Conservation (phyloP, 1,140 invertebrate species). For the Caenorhabditis brenneri region DNA sequence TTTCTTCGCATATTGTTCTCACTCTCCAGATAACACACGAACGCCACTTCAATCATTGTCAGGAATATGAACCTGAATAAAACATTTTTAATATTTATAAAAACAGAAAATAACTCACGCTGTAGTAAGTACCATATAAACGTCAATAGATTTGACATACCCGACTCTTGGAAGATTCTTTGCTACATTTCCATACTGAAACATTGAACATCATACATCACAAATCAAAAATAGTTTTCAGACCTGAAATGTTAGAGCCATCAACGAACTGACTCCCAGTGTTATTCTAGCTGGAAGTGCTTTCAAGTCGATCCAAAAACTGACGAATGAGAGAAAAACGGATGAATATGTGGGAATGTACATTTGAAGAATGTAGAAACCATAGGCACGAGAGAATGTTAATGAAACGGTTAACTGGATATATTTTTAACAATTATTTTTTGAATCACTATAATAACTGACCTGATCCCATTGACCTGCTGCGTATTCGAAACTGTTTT, state of each 20-base stretch:
- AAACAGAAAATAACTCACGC: conserved; percentile 35
- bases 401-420: conserved; percentile 72
- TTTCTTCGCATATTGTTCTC: conserved; percentile 49
- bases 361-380: conserved; percentile 74
- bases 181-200: conserved; percentile 70
- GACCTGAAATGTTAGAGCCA: conserved; percentile 63
- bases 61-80: conserved; percentile 58
- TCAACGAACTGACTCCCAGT: conserved; percentile 70
- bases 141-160: conserved; percentile 63
- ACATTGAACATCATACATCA: conserved; percentile 10
- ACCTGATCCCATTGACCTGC: conserved; percentile 66
- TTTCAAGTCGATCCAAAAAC: conserved; percentile 74
- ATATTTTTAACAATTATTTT: background rate
- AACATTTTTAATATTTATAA: background rate
- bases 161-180: conserved; percentile 67
- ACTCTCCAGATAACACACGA: conserved; percentile 59
- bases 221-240: background rate
- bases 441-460: background rate
- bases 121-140: conserved; percentile 61
- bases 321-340: conserved; percentile 73
- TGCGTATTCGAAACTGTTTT: conserved; percentile 68
- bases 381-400: conserved; percentile 72
- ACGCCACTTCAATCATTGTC: conserved; percentile 60
- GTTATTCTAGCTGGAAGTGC: conserved; percentile 73
- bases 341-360: conserved; percentile 73